A percentile compares a stretch with the other conserved stretches of the same genome.
Evolutionary conservation across 2,888 invertebrate genomes (phyloP).

Genomic region (Trachelus troglodyta): DNA sequence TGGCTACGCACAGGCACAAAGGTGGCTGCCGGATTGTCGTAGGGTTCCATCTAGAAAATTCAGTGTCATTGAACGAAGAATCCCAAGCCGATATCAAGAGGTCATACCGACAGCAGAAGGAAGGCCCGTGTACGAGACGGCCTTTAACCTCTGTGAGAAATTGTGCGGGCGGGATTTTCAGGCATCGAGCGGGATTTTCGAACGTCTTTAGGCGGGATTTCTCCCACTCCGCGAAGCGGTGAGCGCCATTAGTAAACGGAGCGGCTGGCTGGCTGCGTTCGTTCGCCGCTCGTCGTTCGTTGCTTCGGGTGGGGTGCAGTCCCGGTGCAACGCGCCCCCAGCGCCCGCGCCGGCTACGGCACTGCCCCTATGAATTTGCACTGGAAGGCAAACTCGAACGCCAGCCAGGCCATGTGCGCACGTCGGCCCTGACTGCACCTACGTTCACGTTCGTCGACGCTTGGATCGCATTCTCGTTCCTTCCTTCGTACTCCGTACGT

Average conservation of each 20-base stretch:
- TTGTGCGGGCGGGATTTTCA: constrained; percentile 2
- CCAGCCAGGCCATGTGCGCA: constrained; percentile 41
- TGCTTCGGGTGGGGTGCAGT: background rate
- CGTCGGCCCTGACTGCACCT: constrained; percentile 33
- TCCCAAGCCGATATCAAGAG: too few relatives aligned
- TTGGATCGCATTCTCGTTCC: background rate
- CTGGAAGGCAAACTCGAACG: constrained; percentile 29
- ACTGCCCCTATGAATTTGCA: constrained; percentile 40
- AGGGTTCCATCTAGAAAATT: too few relatives aligned
- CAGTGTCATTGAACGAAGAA: too few relatives aligned
- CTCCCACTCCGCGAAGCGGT: constrained; percentile 37
- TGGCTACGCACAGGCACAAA: too few relatives aligned
- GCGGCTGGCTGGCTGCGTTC: constrained; percentile 29
- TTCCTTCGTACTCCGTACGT: background rate
- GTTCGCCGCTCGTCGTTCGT: constrained; percentile 9
- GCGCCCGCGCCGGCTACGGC: constrained; percentile 31
- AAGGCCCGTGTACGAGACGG: background rate
- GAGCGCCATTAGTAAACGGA: constrained; percentile 46
- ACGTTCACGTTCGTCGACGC: constrained; percentile 10
- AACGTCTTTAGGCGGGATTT: constrained; percentile 35
- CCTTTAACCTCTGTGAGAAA: background rate
- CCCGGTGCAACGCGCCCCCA: constrained; percentile 1
- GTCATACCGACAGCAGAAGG: too few relatives aligned
- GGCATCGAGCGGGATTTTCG: constrained; percentile 4
- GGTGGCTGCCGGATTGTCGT: too few relatives aligned